These are phyloP conservation scores for Trichosurus vulpecula DNA, from an alignment of 2,797 vertebrate species.

Conservation along the genomic window DNA sequence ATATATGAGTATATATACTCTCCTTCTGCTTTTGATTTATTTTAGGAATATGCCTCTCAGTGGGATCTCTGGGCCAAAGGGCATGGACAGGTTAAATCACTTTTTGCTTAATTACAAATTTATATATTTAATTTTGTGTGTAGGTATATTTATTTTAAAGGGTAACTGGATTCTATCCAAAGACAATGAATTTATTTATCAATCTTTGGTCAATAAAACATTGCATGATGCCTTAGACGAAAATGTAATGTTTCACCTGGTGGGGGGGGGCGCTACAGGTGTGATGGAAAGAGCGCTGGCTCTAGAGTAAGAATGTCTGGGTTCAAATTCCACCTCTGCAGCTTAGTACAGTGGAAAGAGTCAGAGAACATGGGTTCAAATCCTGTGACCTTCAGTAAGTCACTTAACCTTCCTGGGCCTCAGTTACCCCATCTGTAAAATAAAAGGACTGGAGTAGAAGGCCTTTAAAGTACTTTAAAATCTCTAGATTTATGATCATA, in stretches of 20 bases:
- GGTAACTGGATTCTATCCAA: not conserved
- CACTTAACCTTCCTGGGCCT: not conserved
- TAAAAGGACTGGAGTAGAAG: not conserved
- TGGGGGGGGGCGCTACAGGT: not conserved
- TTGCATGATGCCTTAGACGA: not conserved
- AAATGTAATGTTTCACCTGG: not conserved
- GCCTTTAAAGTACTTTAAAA: not conserved
- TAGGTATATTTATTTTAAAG: not conserved
- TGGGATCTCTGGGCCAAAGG: not conserved
- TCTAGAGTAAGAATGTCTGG: not conserved
- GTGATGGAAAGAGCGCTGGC: not conserved
- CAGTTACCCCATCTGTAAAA: not conserved
- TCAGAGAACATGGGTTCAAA: not conserved
- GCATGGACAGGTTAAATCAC: not conserved
- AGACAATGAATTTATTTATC: not conserved
- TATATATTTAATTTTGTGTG: not conserved
- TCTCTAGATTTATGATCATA: not conserved
- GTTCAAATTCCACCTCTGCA: not conserved
- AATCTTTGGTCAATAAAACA: not conserved
- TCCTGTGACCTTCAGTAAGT: not conserved
- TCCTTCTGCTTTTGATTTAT: not conserved
- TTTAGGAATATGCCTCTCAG: not conserved
- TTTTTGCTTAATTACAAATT: not conserved
- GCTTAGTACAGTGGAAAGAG: not conserved
- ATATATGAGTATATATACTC: not conserved